These are phyloP conservation scores for Leptarthrus brevirostris DNA, from an alignment of 2,888 invertebrate species.

Conservation along the genomic window DNA sequence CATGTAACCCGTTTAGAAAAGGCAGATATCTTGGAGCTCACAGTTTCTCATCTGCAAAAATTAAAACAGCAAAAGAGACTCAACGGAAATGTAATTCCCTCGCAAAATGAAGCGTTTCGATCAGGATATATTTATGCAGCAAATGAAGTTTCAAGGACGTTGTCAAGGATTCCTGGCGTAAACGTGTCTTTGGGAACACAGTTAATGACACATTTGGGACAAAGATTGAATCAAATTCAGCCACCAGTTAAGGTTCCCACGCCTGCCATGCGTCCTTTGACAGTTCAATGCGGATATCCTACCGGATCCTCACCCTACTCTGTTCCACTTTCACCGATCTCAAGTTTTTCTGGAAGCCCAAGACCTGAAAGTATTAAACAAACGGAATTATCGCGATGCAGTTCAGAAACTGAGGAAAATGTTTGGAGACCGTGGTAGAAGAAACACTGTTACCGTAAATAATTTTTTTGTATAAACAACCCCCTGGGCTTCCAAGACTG, in stretches of 20 bases:
- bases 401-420: background rate
- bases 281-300: conserved; percentile 6
- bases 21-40: conserved; percentile 89
- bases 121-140: conserved; percentile 91
- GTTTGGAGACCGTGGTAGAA: conserved; percentile 41
- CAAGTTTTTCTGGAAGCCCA: conserved; percentile 34
- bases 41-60: conserved; percentile 87
- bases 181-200: conserved; percentile 88
- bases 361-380: conserved; percentile 1
- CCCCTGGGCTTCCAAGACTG: conserved; percentile 14
- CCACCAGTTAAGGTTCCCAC: conserved; percentile 58
- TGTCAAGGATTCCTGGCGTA: conserved; percentile 86
- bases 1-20: conserved; percentile 91
- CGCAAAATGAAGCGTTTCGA: conserved; percentile 82
- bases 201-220: conserved; percentile 90
- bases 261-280: conserved; percentile 30
- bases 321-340: conserved; percentile 18
- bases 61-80: conserved; percentile 78
- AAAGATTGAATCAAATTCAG: conserved; percentile 75
- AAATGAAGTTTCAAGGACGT: conserved; percentile 86
- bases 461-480: too few relatives aligned
- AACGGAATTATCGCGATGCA: background rate
- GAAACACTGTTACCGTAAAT: too few relatives aligned
- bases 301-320: conserved; percentile 11
- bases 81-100: conserved; percentile 71